Conservation (phyloP, 2,113 vertebrate genomes). For the Oostethus manadensis region DNA sequence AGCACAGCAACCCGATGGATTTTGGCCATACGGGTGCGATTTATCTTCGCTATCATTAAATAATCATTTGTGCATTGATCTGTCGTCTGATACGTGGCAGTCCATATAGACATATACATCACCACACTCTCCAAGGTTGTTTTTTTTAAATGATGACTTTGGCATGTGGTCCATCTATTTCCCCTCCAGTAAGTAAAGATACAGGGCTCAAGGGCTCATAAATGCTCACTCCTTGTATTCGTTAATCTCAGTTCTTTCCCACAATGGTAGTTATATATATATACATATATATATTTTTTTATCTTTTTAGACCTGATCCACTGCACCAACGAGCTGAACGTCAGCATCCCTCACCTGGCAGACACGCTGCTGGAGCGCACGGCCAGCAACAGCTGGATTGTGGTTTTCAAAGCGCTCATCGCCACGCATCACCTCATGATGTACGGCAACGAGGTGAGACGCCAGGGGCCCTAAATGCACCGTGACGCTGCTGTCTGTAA, state of each 20-base stretch:
- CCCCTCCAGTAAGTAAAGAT: conserved; percentile 15
- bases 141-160: conserved; percentile 18
- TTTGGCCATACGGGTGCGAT: conserved; percentile 15
- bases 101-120: conserved; percentile 23
- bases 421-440: conserved; percentile 97
- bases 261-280: not conserved
- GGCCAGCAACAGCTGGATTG: conserved; percentile 91
- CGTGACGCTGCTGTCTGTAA: not conserved
- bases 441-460: conserved; percentile 91
- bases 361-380: conserved; percentile 86
- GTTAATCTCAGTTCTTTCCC: not conserved
- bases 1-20: conserved; percentile 16
- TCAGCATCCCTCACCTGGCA: conserved; percentile 87
- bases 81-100: conserved; percentile 21
- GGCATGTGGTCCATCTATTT: conserved; percentile 10
- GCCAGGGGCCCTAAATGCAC: not conserved
- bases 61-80: conserved; percentile 40
- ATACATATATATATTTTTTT: too few relatives aligned
- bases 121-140: conserved; percentile 1
- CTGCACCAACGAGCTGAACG: conserved; percentile 93
- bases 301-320: conserved; percentile 82
- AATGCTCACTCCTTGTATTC: not conserved
- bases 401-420: conserved; percentile 96
- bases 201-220: not conserved
- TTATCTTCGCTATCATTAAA: conserved; percentile 25